Conservation (phyloP, 2,797 vertebrate species). For the Miichthys miiuy region DNA sequence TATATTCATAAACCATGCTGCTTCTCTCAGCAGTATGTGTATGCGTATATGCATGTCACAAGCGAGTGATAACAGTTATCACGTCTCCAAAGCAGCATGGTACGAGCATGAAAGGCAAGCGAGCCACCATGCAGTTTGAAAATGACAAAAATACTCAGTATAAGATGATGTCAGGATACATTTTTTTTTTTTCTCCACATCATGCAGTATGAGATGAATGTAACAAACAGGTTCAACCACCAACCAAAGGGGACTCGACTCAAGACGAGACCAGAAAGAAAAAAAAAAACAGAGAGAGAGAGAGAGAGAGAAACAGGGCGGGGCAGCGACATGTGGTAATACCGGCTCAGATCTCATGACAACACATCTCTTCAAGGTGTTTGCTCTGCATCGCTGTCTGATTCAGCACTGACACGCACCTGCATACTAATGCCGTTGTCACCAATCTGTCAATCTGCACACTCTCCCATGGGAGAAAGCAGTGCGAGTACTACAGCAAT, state of each 20-base stretch:
- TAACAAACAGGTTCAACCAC: constrained; percentile 80
- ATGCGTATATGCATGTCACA: constrained; percentile 39
- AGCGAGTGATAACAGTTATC: constrained; percentile 59
- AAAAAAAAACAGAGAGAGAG: background rate
- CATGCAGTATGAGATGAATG: constrained; percentile 84
- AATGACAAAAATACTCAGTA: constrained; percentile 70
- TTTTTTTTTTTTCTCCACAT: constrained; percentile 50
- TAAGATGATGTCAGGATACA: constrained; percentile 66
- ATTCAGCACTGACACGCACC: constrained; percentile 72
- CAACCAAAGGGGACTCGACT: constrained; percentile 66
- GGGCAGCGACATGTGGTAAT: constrained; percentile 61
- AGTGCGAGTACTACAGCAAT: constrained; percentile 39
- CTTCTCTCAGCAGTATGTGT: constrained; percentile 21
- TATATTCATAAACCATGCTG: constrained; percentile 39
- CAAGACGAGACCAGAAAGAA: constrained; percentile 40
- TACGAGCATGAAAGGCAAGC: constrained; percentile 53
- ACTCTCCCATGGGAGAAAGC: constrained; percentile 66
- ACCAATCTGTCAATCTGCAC: constrained; percentile 81
- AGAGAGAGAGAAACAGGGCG: constrained; percentile 42
- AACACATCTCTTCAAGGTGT: constrained; percentile 75
- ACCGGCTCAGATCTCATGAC: constrained; percentile 70
- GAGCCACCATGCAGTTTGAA: constrained; percentile 76
- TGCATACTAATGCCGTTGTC: constrained; percentile 79
- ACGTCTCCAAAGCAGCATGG: constrained; percentile 72
- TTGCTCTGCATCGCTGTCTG: constrained; percentile 71